A percentile compares a stretch with the other conserved stretches of the same genome.
phyloP scores from a whole-genome alignment of 1,140 invertebrate species.

The Brachionus paranguensis region DNA sequence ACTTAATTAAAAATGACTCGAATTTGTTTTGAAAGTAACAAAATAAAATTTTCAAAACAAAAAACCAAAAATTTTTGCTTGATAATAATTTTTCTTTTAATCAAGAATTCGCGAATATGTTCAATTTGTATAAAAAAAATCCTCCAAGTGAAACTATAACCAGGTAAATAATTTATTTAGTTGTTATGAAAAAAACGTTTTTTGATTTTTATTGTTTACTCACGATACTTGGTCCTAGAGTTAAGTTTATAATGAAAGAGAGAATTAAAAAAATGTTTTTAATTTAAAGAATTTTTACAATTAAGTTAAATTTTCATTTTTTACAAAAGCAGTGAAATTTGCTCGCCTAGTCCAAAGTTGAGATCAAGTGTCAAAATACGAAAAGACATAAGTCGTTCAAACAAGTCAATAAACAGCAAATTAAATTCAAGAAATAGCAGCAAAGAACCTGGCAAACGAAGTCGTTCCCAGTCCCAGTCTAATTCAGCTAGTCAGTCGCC shows the following conservation, averaged over 20 bases:
- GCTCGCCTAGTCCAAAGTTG: background rate
- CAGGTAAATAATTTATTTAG: slow-evolving; percentile 27
- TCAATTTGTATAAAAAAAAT: slow-evolving; percentile 37
- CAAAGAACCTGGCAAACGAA: background rate
- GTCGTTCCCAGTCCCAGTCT: slow-evolving; percentile 9
- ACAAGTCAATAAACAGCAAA: slow-evolving; percentile 23
- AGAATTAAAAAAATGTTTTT: background rate
- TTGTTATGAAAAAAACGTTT: too few relatives aligned
- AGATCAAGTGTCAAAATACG: background rate
- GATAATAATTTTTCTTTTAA: background rate
- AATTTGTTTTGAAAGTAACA: background rate
- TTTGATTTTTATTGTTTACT: background rate
- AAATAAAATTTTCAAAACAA: background rate
- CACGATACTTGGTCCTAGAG: background rate
- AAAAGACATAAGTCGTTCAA: background rate
- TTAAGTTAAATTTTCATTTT: background rate
- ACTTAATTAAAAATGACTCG: background rate
- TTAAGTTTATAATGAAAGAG: background rate
- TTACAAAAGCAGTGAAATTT: background rate
- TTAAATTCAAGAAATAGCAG: background rate
- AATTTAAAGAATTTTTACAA: background rate
- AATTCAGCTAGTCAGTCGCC: slow-evolving; percentile 17
- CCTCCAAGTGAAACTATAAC: background rate
- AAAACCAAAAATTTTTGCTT: too few relatives aligned
- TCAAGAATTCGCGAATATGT: slow-evolving; percentile 35